phyloP scores from a whole-genome alignment of 2,113 vertebrate genomes.

The Andinoacara biseriatus region DNA sequence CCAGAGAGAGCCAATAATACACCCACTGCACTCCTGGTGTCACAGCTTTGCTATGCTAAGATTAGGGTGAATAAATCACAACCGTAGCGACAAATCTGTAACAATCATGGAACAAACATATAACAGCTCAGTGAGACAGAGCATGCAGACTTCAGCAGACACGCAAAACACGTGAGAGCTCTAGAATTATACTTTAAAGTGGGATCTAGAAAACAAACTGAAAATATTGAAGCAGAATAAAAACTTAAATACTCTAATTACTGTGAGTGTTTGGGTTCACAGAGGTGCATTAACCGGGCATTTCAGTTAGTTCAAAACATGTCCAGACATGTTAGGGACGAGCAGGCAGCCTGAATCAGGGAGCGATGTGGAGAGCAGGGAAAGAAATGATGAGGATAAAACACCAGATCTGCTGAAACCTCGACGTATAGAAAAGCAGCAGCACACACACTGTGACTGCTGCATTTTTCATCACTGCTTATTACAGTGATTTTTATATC shows the following conservation, averaged over 20 bases:
- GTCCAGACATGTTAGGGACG: background rate
- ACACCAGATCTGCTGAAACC: background rate
- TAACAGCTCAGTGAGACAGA: too few relatives aligned
- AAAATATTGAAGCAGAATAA: background rate
- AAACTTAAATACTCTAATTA: background rate
- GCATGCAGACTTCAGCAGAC: background rate
- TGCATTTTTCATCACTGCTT: conserved; percentile 34
- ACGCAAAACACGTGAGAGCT: background rate
- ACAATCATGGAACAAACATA: too few relatives aligned
- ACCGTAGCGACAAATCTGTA: background rate
- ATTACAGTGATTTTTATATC: conserved; percentile 14
- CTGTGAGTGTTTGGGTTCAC: background rate
- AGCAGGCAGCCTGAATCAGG: background rate
- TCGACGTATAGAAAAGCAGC: background rate
- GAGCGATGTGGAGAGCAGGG: background rate
- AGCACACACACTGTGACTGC: background rate
- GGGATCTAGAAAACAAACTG: background rate
- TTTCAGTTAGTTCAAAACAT: background rate
- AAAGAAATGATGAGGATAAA: background rate
- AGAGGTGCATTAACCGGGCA: background rate
- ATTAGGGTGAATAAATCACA: background rate
- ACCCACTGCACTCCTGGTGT: background rate
- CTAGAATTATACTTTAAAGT: background rate
- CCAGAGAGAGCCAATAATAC: too few relatives aligned
- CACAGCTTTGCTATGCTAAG: background rate